Base-by-base conservation (phyloP, 2,888 invertebrate species). In the Amaurobius ferox region DNA sequence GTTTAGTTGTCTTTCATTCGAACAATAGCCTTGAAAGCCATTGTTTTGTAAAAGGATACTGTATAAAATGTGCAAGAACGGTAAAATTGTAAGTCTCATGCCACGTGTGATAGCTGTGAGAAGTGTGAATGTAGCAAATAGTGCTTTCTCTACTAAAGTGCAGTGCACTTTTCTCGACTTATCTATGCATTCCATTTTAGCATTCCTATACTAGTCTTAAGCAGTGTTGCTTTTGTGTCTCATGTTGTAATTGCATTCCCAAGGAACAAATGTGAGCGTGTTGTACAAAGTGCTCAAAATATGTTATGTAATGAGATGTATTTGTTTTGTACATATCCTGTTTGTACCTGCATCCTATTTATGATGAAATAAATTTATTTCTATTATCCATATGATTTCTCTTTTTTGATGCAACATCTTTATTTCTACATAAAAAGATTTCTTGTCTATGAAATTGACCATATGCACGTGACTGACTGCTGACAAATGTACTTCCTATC, bases 301-400 rank as follows among this genome's bases (percentile, higher is more conserved):
- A 44, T 66, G n/a, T 66, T n/a, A 66, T 67, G 67, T 67, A 16
- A 19, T 35, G 30, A 67, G 30, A 19, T 67, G 67, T 67, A 67
- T 81, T 74, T 74, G 39, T 70, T 74, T 68, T 81, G 70, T 81
- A 74, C 48, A 76, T 81, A 62, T 74, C 67, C 70, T 81, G 44
- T 81, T 81, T 81, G 29, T 81, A 81, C 74, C 74, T 76, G 62
- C 79, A 72, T 76, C 81, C 68, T 76, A 81, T 81, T 74, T 81
- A 68, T 62, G 81, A 74, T 73, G 66, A 81, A 81, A 81, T 81
- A 81, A 81, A 81, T 74, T 74, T 74, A 74, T 81, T 74, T 81
- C 73, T 81, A 81, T 81, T 62, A 73, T 73, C 64, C 80, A 55
- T n/a, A 1, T n/a, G 30, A 13, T 1, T 16, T n/a, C 19, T 67